Percentiles rank a stretch among this genome's conserved stretches.
phyloP scores from a whole-genome alignment of 2,113 vertebrate species.

The Psophia crepitans region DNA sequence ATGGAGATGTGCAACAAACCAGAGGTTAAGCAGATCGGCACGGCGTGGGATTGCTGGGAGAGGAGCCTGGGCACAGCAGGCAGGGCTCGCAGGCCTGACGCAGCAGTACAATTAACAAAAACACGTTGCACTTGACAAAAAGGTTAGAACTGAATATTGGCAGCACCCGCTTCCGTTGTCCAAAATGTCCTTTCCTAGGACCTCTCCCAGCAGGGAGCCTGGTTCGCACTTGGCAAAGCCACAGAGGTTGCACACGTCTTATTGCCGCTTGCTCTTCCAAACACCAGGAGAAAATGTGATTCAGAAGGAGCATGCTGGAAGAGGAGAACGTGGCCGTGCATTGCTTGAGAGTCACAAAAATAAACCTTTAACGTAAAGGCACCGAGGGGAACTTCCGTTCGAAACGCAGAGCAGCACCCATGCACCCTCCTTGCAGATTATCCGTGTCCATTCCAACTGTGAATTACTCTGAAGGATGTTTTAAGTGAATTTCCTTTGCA shows the following conservation, averaged over 20 bases:
- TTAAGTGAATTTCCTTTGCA: not conserved
- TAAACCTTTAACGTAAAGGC: not conserved
- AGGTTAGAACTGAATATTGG: not conserved
- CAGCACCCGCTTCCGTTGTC: not conserved
- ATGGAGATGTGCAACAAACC: not conserved
- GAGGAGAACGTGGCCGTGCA: not conserved
- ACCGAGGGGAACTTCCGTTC: not conserved
- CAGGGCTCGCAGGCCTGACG: not conserved
- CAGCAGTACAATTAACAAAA: not conserved
- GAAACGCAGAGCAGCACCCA: not conserved
- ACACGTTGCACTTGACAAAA: not conserved
- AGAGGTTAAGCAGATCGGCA: not conserved
- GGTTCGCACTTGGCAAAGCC: not conserved
- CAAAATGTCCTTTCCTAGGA: constrained; percentile 10
- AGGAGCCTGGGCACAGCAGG: constrained; percentile 7
- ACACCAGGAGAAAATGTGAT: not conserved
- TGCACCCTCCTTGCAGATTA: not conserved
- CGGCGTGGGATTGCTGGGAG: not conserved
- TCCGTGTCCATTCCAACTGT: not conserved
- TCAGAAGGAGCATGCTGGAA: not conserved
- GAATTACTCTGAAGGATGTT: not conserved
- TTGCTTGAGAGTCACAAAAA: not conserved
- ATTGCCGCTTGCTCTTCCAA: not conserved
- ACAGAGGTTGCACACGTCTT: not conserved
- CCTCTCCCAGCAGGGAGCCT: constrained; percentile 11